Base-by-base conservation (phyloP, 1,140 invertebrate species). In the Trichonephila clavipes region DNA sequence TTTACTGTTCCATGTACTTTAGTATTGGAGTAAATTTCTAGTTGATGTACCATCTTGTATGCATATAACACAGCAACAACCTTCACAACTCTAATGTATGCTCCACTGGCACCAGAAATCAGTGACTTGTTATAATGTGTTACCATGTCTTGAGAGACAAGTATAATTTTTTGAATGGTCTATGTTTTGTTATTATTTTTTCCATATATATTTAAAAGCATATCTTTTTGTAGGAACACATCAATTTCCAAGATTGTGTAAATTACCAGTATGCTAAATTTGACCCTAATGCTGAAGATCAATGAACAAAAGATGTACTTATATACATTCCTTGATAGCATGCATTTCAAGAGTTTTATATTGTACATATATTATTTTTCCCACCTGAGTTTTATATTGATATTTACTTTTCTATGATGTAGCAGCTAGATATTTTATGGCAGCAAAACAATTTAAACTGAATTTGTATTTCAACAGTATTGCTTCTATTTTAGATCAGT, bases 241-340 rank as follows among this genome's bases (percentile, higher is more conserved):
- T 95, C 7, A 86, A 90, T 91, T 94, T 95, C 28, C 83, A 94
- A 58, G 61, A 92, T n/a, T 94, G 88, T 91, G 28, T 89, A 16
- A 94, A 94, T n/a, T 95, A 94, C 44, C 94, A 95, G 64, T 94
- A 94, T 85, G 94, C 88, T 18, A 95, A 95, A 82, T 95, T 94
- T 88, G 94, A 95, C 34, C 94, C 94, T 44, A 77, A 24, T 88
- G 94, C 94, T 34, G 94, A 94, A 81, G 94, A 94, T 61, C 82
- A 91, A 58, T 94, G 44, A 81, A 72, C 40, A 14, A n/a, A n/a
- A 72, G 5, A 61, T 66, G 62, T 7, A 62, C 40, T 64, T 51
- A 44, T 34, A 2, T 21, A 89, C 24, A 77, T 81, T 93, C 92
- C 58, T 28, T 34, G 21, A 83, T 82, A 92, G 62, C 64, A 87